A percentile compares a stretch with the other conserved stretches of the same genome.
These are phyloP conservation scores for Ptychadena robeensis DNA, from an alignment of 2,797 vertebrate genomes.

Conservation along the genomic window DNA sequence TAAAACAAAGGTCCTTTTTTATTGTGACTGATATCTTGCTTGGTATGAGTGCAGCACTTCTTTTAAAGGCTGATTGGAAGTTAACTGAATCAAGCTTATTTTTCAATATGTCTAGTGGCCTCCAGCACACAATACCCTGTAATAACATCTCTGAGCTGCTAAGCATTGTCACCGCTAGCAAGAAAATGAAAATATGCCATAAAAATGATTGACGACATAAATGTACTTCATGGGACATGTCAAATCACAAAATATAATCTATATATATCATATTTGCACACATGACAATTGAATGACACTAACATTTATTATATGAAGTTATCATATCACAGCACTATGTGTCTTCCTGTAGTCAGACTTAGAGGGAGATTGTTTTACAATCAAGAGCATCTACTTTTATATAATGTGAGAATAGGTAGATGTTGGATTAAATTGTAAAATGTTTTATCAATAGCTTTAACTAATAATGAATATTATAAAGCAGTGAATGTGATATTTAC, in stretches of 20 bases:
- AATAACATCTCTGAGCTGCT: constrained; percentile 31
- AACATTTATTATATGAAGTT: constrained; percentile 64
- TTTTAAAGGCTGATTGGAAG: constrained; percentile 54
- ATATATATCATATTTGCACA: constrained; percentile 66
- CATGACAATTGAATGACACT: constrained; percentile 64
- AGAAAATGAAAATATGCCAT: constrained; percentile 64
- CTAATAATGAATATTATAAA: no score
- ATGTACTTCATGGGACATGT: constrained; percentile 61
- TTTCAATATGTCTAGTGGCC: constrained; percentile 58
- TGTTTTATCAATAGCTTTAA: no score
- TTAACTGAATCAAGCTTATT: constrained; percentile 49
- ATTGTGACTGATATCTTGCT: constrained; percentile 20
- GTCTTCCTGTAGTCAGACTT: not conserved
- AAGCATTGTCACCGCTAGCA: constrained; percentile 45
- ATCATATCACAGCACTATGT: not conserved
- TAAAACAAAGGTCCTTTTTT: not conserved
- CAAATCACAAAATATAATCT: constrained; percentile 61
- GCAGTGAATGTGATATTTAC: no score
- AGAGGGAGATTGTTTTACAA: not conserved
- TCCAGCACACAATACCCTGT: constrained; percentile 53
- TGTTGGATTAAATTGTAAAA: no score
- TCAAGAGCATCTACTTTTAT: not conserved
- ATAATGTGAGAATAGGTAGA: no score
- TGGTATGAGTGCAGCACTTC: constrained; percentile 40
- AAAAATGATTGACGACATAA: constrained; percentile 66